A percentile compares a stretch with the other conserved stretches of the same genome.
These are phyloP conservation scores for Brienomyrus brachyistius DNA, from an alignment of 2,113 vertebrate species.

Conservation along the genomic window DNA sequence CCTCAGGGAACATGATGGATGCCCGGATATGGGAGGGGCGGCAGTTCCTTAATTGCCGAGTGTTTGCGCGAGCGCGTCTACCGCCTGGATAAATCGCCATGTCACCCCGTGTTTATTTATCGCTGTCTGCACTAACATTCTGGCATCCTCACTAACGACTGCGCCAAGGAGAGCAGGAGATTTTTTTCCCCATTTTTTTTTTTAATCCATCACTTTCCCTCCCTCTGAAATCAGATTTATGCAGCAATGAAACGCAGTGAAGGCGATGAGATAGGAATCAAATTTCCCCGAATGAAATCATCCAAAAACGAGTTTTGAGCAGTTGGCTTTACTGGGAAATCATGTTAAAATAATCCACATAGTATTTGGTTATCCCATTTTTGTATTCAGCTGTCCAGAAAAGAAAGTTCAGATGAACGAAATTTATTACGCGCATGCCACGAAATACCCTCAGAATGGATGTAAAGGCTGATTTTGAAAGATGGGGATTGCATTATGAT, in stretches of 20 bases:
- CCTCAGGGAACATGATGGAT: neutral
- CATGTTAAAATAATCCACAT: constrained; percentile 48
- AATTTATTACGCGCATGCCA: constrained; percentile 18
- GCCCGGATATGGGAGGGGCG: neutral
- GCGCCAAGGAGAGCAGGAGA: constrained; percentile 18
- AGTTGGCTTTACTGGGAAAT: constrained; percentile 32
- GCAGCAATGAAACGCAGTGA: constrained; percentile 23
- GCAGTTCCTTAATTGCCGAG: neutral
- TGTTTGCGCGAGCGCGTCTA: neutral
- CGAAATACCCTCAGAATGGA: constrained; percentile 16
- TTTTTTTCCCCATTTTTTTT: constrained; percentile 19
- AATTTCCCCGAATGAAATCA: constrained; percentile 56
- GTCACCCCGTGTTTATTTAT: neutral
- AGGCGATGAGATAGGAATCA: constrained; percentile 45
- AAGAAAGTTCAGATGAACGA: constrained; percentile 24
- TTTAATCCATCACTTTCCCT: constrained; percentile 13
- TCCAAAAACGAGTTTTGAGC: constrained; percentile 49
- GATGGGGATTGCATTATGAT: neutral
- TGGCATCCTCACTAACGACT: constrained; percentile 8
- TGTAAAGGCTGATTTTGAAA: constrained; percentile 33
- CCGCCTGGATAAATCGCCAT: neutral
- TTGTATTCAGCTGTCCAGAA: constrained; percentile 21
- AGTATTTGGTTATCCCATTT: constrained; percentile 42
- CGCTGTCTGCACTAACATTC: neutral
- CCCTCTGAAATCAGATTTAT: constrained; percentile 35